phyloP scores from a whole-genome alignment of 1,140 invertebrate species.

The Halyomorpha halys region DNA sequence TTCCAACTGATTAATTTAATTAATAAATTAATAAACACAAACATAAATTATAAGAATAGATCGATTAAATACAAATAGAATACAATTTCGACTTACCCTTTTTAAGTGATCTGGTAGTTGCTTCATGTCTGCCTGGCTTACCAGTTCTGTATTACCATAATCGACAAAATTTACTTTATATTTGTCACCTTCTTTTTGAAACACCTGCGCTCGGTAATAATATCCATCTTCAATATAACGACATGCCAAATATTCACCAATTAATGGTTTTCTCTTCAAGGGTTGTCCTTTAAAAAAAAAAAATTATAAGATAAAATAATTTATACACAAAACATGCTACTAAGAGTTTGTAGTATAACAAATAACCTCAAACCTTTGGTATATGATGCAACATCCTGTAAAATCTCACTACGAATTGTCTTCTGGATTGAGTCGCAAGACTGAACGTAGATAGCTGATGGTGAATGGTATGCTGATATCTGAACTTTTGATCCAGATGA shows the following conservation, averaged over 20 bases:
- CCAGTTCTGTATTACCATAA: conserved; percentile 18
- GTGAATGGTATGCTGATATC: conserved; percentile 4
- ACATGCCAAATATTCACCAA: conserved; percentile 13
- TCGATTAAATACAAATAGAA: not conserved
- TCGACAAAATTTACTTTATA: conserved; percentile 22
- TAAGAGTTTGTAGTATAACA: too few species aligned
- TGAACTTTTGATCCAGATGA: not conserved
- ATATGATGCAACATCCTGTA: conserved; percentile 16
- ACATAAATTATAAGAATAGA: not conserved
- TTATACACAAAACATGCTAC: too few species aligned
- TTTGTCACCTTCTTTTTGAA: conserved; percentile 11
- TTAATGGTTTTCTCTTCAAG: conserved; percentile 9
- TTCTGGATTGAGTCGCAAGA: not conserved
- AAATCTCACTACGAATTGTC: not conserved
- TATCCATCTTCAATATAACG: conserved; percentile 12
- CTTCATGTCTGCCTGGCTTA: conserved; percentile 2
- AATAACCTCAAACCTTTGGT: too few species aligned
- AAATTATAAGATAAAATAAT: too few species aligned
- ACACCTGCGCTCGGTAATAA: conserved; percentile 18
- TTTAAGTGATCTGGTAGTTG: conserved; percentile 14
- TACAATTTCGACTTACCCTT: conserved; percentile 1
- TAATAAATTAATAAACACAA: not conserved
- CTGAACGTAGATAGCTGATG: conserved; percentile 13
- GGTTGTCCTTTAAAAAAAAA: conserved; percentile 6
- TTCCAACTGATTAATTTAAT: too few species aligned